phyloP scores from a whole-genome alignment of 2,888 invertebrate genomes.

The Acronicta leporina region DNA sequence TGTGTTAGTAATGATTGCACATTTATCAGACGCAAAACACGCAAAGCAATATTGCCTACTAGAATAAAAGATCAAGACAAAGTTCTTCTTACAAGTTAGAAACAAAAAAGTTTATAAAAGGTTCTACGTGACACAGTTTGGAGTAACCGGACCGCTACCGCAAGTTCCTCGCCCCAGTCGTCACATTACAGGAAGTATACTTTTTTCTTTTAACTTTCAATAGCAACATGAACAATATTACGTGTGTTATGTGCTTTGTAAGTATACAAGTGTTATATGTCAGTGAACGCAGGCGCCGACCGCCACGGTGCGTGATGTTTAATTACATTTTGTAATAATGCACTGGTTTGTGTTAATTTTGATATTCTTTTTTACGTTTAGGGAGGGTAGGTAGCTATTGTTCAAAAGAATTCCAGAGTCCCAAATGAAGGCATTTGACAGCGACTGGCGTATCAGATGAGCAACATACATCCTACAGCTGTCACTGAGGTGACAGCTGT shows the following conservation, averaged over 20 bases:
- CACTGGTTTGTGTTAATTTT: constrained; percentile 26
- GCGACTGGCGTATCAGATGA: too few relatives aligned
- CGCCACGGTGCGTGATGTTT: constrained; percentile 41
- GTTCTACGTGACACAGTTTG: constrained; percentile 1
- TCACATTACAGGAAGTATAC: constrained; percentile 36
- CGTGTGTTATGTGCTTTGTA: constrained; percentile 33
- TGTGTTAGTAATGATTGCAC: too few relatives aligned
- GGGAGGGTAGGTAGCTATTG: constrained; percentile 10
- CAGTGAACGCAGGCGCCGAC: constrained; percentile 36
- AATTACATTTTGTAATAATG: constrained; percentile 25
- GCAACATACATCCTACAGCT: too few relatives aligned
- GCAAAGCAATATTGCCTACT: too few relatives aligned
- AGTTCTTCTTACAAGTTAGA: too few relatives aligned
- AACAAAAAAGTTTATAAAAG: not conserved
- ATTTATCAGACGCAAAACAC: too few relatives aligned
- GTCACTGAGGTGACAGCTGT: too few relatives aligned
- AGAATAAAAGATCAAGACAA: too few relatives aligned
- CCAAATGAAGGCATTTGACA: too few relatives aligned
- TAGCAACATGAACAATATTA: constrained; percentile 25
- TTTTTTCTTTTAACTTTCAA: constrained; percentile 44
- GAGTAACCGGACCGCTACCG: constrained; percentile 25
- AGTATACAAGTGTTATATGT: constrained; percentile 27
- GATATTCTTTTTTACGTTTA: constrained; percentile 31
- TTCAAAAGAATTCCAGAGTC: too few relatives aligned
- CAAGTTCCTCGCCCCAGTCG: not conserved